Percentiles rank a stretch among this genome's conserved stretches.
These are phyloP conservation scores for Aphyosemion australe DNA, from an alignment of 2,113 vertebrate species.

Conservation along the genomic window DNA sequence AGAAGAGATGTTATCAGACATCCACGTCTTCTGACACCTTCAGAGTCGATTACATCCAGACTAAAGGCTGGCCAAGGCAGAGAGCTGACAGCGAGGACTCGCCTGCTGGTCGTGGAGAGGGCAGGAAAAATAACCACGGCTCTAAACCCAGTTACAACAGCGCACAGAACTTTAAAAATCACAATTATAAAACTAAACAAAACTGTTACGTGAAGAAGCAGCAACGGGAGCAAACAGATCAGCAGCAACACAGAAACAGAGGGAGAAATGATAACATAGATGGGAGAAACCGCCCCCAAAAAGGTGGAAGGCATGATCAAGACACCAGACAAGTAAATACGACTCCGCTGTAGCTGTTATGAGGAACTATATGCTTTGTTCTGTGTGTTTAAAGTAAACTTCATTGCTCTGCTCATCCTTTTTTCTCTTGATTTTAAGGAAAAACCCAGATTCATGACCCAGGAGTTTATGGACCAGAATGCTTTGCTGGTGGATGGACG, in stretches of 20 bases:
- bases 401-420: neutral
- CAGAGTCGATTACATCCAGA: slow-evolving; percentile 74
- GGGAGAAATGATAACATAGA: neutral
- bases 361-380: neutral
- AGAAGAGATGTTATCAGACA: slow-evolving; percentile 28
- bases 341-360: neutral
- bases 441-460: slow-evolving; percentile 83
- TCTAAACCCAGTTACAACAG: slow-evolving; percentile 74
- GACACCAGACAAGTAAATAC: slow-evolving; percentile 17
- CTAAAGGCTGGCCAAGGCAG: slow-evolving; percentile 60
- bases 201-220: neutral
- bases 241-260: neutral
- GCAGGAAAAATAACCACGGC: slow-evolving; percentile 70
- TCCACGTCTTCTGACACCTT: slow-evolving; percentile 62
- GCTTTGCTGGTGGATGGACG: slow-evolving; percentile 86
- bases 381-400: rapidly evolving
- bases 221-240: neutral
- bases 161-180: neutral
- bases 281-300: neutral
- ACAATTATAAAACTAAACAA: neutral
- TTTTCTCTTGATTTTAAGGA: slow-evolving; percentile 6
- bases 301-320: neutral
- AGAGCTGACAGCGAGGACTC: slow-evolving; percentile 1
- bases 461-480: slow-evolving; percentile 92
- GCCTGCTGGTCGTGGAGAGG: slow-evolving; percentile 75